Evolutionary conservation across 1,140 invertebrate species (phyloP).

Genomic region (Procambarus virginalis): DNA sequence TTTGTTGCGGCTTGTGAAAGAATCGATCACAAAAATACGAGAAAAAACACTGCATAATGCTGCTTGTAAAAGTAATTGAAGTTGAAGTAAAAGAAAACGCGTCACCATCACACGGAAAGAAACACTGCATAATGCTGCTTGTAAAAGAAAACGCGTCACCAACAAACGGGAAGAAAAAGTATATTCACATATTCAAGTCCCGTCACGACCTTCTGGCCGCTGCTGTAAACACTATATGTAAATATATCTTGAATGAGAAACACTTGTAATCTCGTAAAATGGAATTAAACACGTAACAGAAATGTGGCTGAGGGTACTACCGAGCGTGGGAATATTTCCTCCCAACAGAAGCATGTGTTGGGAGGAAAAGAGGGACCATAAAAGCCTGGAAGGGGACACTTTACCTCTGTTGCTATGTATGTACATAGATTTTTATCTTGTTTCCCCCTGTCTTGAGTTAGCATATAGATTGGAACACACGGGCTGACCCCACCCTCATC

Average conservation of each 20-base stretch:
- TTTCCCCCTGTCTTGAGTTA: not conserved
- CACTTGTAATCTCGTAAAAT: not conserved
- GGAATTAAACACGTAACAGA: not conserved
- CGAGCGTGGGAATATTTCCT: not conserved
- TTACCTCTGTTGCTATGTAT: constrained; percentile 3
- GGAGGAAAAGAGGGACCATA: not conserved
- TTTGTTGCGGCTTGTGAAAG: too few relatives aligned
- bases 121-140: too few relatives aligned
- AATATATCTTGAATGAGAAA: not conserved
- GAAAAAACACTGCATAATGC: too few relatives aligned
- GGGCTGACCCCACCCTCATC: not conserved
- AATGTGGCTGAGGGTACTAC: not conserved
- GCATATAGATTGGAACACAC: constrained; percentile 3
- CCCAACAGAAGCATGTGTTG: not conserved
- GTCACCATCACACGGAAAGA: too few relatives aligned
- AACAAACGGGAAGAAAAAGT: too few relatives aligned
- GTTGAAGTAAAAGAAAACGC: too few relatives aligned
- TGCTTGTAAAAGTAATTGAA: too few relatives aligned
- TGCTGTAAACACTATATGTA: not conserved
- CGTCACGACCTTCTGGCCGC: too few relatives aligned
- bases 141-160: too few relatives aligned
- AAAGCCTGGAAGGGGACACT: not conserved
- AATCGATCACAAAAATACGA: too few relatives aligned
- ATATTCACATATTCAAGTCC: too few relatives aligned
- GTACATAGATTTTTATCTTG: not conserved